A percentile compares a stretch with the other conserved stretches of the same genome.
Conservation (phyloP, 30 jellyfish, hydroid and myxozoan species). For the Phacellophora camtschatica region DNA sequence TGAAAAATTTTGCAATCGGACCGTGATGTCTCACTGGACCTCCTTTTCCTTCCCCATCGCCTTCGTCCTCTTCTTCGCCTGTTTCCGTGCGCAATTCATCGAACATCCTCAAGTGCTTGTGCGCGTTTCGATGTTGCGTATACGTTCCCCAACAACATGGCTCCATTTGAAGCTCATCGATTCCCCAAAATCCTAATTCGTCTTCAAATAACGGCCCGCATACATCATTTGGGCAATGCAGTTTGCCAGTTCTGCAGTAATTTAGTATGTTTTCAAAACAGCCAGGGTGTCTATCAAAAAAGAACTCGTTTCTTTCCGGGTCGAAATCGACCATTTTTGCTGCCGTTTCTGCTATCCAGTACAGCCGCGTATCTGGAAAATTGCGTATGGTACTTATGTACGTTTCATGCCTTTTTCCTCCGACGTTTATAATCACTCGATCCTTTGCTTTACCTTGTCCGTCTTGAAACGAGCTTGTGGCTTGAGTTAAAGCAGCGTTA, state of each 20-base stretch:
- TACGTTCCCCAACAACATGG: constrained; percentile 99
- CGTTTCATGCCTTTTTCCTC: constrained; percentile 94
- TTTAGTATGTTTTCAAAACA: constrained; percentile 92
- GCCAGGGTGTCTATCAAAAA: constrained; percentile 97
- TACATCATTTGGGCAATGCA: constrained; percentile 98
- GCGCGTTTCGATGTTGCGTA: constrained; percentile 96
- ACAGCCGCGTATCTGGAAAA: constrained; percentile 92
- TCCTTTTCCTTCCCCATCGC: constrained; percentile 36
- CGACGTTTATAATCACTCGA: constrained; percentile 94
- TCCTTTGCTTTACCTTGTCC: constrained; percentile 74
- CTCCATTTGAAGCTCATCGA: constrained; percentile 97
- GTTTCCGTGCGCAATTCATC: constrained; percentile 66
- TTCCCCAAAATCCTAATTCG: constrained; percentile 98
- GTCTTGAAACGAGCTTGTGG: constrained; percentile 71
- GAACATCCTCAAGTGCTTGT: constrained; percentile 87
- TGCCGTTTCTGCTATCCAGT: constrained; percentile 99
- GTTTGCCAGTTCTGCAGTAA: constrained; percentile 95
- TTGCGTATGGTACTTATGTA: constrained; percentile 90
- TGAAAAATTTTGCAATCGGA: constrained; percentile 21
- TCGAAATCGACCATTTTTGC: constrained; percentile 94
- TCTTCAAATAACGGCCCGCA: constrained; percentile 97
- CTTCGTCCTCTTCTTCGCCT: constrained; percentile 68
- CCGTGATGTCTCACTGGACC: constrained; percentile 45
- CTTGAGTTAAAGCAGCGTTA: constrained; percentile 57
- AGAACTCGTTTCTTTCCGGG: constrained; percentile 93